Conservation (phyloP, 2,113 vertebrate genomes). For the Oncorhynchus keta region DNA sequence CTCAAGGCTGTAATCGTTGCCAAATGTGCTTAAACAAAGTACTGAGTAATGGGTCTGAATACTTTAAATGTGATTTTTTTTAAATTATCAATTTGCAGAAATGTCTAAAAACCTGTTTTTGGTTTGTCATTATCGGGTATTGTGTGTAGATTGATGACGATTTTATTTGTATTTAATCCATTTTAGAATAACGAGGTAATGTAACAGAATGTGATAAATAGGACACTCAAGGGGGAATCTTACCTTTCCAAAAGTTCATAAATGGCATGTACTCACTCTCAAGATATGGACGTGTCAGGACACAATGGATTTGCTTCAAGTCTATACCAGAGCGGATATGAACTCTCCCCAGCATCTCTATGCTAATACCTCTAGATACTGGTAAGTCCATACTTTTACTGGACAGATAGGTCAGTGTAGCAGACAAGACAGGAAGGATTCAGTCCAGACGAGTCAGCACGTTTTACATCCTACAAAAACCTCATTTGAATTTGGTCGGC, state of each 20-base stretch:
- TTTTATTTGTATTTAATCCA: too few species aligned
- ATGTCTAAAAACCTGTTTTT: too few species aligned
- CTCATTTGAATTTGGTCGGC: constrained; percentile 53
- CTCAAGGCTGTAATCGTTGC: too few species aligned
- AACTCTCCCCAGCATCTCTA: constrained; percentile 65
- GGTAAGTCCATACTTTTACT: constrained; percentile 85
- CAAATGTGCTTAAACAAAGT: too few species aligned
- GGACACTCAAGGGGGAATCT: constrained; percentile 41
- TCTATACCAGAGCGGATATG: constrained; percentile 33
- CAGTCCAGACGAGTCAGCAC: constrained; percentile 62
- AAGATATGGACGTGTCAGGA: constrained; percentile 37
- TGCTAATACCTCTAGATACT: constrained; percentile 82
- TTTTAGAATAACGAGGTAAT: too few species aligned
- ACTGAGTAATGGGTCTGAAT: too few species aligned
- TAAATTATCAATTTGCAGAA: too few species aligned
- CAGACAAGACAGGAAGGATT: constrained; percentile 80
- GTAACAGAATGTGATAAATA: background rate
- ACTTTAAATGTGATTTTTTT: too few species aligned
- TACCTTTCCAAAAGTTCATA: constrained; percentile 60
- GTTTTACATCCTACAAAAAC: constrained; percentile 10
- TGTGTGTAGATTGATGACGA: too few species aligned
- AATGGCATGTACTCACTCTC: constrained; percentile 70
- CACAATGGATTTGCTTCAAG: constrained; percentile 30
- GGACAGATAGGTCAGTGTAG: constrained; percentile 70
- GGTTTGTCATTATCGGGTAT: too few species aligned